A percentile compares a stretch with the other conserved stretches of the same genome.
These are phyloP conservation scores for Sarcophaga bullata DNA, from an alignment of 1,140 invertebrate species.

Conservation along the genomic window DNA sequence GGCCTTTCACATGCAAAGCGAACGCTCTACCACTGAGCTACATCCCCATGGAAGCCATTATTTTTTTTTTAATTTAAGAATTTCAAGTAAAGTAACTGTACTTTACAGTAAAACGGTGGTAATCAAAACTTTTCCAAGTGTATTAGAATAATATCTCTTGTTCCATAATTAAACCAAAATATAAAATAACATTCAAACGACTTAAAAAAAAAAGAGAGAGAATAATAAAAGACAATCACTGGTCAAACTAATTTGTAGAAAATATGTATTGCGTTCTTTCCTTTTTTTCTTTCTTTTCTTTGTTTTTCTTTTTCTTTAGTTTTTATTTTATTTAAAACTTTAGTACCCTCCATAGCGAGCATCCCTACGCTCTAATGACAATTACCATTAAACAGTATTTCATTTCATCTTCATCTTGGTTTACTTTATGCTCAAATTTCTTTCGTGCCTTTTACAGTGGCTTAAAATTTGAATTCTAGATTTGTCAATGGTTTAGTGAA, in stretches of 20 bases:
- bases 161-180: slow-evolving; percentile 23
- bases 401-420: too few species aligned
- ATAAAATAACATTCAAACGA: neutral
- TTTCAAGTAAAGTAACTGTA: too few species aligned
- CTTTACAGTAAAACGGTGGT: too few species aligned
- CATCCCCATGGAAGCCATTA: slow-evolving; percentile 60
- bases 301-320: too few species aligned
- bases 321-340: too few species aligned
- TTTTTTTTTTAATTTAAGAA: too few species aligned
- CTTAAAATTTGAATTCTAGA: neutral
- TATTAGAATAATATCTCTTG: neutral
- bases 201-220: slow-evolving; percentile 14
- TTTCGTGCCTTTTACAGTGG: neutral
- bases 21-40: slow-evolving; percentile 82
- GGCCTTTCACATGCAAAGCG: slow-evolving; percentile 91
- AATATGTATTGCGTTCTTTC: slow-evolving; percentile 1
- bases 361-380: neutral
- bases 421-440: neutral
- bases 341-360: too few species aligned
- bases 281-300: too few species aligned
- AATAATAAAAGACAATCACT: slow-evolving; percentile 29
- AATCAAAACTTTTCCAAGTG: neutral
- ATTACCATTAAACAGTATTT: neutral
- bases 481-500: neutral
- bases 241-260: slow-evolving; percentile 36